phyloP scores from a whole-genome alignment of 2,888 invertebrate genomes.

The Liposcelis brunnea region DNA sequence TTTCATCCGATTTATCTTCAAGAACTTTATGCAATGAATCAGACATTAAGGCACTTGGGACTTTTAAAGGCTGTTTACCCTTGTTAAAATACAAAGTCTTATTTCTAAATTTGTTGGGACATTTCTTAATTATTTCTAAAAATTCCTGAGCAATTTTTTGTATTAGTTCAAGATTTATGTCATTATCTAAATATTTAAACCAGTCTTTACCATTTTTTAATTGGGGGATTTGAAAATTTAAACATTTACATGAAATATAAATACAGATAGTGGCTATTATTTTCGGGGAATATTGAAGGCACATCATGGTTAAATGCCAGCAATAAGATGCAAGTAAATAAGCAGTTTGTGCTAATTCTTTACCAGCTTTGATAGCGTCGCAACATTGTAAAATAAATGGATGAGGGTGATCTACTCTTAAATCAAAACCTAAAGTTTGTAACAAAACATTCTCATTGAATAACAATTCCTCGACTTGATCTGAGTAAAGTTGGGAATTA shows the following conservation, averaged over 20 bases:
- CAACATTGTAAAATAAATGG: constrained; percentile 35
- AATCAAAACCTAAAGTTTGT: constrained; percentile 38
- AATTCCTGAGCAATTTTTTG: constrained; percentile 17
- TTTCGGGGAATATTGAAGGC: constrained; percentile 33
- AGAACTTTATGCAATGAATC: too few relatives aligned
- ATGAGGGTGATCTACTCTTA: constrained; percentile 38
- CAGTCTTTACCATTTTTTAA: constrained; percentile 32
- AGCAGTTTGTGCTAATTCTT: constrained; percentile 36
- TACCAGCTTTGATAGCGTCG: constrained; percentile 32
- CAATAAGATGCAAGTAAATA: constrained; percentile 42
- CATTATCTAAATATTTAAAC: constrained; percentile 32
- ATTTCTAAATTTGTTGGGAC: constrained; percentile 25
- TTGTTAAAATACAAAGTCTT: neutral
- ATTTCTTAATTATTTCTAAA: constrained; percentile 29
- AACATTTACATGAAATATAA: constrained; percentile 37
- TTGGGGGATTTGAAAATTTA: constrained; percentile 31
- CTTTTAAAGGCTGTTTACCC: too few relatives aligned
- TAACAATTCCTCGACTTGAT: constrained; percentile 32
- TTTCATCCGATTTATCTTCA: too few relatives aligned
- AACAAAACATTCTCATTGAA: constrained; percentile 36
- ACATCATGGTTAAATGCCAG: constrained; percentile 37
- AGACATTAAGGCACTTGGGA: too few relatives aligned
- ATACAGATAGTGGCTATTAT: constrained; percentile 40
- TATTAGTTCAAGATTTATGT: constrained; percentile 27
- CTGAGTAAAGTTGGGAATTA: constrained; percentile 25